phyloP scores from a whole-genome alignment of 2,113 vertebrate species.

The Parus major region DNA sequence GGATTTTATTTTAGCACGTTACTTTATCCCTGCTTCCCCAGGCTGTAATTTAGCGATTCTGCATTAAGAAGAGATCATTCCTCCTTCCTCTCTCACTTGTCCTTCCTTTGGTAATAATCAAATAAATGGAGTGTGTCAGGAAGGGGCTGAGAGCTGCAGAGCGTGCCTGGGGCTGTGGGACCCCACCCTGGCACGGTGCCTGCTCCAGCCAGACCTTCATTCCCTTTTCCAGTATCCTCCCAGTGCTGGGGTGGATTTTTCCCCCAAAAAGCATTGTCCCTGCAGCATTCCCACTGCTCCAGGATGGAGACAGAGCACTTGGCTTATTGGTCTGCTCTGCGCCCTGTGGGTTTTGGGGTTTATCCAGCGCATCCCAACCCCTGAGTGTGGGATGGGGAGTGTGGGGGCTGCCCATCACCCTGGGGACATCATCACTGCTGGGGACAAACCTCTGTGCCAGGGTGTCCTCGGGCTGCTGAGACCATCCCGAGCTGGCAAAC shows the following conservation, averaged over 20 bases:
- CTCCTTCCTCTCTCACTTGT: background rate
- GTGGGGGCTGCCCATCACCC: background rate
- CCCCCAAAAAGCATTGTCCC: accelerated
- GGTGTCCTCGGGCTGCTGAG: background rate
- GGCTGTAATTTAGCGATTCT: constrained; percentile 26
- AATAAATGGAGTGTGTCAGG: background rate
- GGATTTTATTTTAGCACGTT: background rate
- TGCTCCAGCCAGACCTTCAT: accelerated
- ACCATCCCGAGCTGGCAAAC: background rate
- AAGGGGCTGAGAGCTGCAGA: background rate
- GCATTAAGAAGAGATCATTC: constrained; percentile 6
- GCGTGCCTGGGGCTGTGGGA: background rate
- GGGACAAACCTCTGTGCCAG: background rate
- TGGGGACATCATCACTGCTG: background rate
- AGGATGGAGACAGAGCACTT: accelerated
- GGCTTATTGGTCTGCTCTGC: background rate
- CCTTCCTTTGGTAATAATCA: background rate
- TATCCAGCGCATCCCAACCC: background rate
- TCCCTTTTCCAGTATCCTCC: background rate
- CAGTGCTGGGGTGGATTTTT: accelerated
- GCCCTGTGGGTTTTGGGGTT: accelerated
- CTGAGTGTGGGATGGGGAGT: accelerated
- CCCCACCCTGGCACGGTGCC: accelerated
- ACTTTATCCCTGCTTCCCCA: background rate
- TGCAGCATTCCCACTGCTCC: background rate